Base-by-base conservation (phyloP, 2,113 vertebrate species). In the Rhea americana region DNA sequence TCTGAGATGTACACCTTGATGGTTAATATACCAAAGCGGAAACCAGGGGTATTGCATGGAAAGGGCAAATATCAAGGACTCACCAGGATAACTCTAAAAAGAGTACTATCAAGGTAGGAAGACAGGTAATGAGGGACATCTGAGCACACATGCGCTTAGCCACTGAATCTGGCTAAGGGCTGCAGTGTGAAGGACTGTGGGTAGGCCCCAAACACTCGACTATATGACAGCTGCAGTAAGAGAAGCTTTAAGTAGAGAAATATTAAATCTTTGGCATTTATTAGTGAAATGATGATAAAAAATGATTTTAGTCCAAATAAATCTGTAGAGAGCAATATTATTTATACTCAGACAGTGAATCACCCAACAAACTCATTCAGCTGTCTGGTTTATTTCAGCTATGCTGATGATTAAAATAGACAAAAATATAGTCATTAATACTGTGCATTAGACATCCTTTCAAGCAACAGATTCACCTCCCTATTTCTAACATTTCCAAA, bases 261-360 rank as follows among this genome's bases (percentile, higher is more conserved):
- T 59, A 21, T 43, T 51, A 82, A 89, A 71, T 82, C 26, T 93
- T 90, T 85, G 80, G 90, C 63, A 83, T 47, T 59, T 70, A 59
- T 85, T 80, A 85, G 59, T 71, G 65, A 95, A 91, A 74, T 28
- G 3, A 79, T 48, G 59, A 76, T 24, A 82, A 93, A 94, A 58
- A 94, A 74, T 63, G 95, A 65, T 21, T 59, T 22, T 32, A 45
- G 37, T 70, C 66, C 55, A 87, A 41, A 72, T 0, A 4, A 70
- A 70, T 43, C 41, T 81, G 50, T 25, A 66, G 47, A 77, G 61
- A 55, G 71, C 51, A 37, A 9, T 21, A 37, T 71, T 93, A 70
- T 77, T 80, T 77, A 47, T 66, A 37, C 10, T n/a, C 72, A 48
- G 41, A 66, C 13, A 82, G 20, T 55, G 68, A 77, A 94, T 51